phyloP scores from a whole-genome alignment of 2,888 invertebrate species.

The Troglohyphantes excavatus region DNA sequence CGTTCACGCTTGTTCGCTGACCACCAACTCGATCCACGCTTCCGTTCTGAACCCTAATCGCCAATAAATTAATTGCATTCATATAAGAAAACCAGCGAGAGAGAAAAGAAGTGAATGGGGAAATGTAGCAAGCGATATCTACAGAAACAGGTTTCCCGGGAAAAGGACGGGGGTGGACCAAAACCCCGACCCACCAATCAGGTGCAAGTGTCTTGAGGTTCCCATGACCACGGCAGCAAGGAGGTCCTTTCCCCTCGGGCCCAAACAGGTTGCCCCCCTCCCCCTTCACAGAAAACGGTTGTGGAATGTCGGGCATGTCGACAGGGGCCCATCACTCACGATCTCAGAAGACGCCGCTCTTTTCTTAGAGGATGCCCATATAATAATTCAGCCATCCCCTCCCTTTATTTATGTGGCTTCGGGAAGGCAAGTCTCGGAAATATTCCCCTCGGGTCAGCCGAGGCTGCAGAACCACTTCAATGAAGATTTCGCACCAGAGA shows the following conservation, averaged over 20 bases:
- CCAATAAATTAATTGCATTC: too few species aligned
- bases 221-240: conserved; percentile 58
- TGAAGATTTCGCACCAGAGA: not conserved
- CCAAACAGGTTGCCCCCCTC: conserved; percentile 34
- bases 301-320: conserved; percentile 70
- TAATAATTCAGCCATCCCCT: conserved; percentile 1
- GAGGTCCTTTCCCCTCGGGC: conserved; percentile 51
- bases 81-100: not conserved
- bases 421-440: not conserved
- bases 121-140: not conserved
- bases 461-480: not conserved
- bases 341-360: conserved; percentile 3
- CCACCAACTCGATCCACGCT: too few species aligned
- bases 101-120: conserved; percentile 51
- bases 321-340: conserved; percentile 12
- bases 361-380: not conserved
- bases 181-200: conserved; percentile 41
- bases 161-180: conserved; percentile 56
- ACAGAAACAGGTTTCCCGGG: conserved; percentile 46
- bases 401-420: not conserved
- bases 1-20: too few species aligned
- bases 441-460: not conserved
- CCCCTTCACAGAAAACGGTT: conserved; percentile 13
- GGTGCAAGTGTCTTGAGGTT: conserved; percentile 16
- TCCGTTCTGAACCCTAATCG: too few species aligned